A percentile compares a stretch with the other conserved stretches of the same genome.
phyloP scores from a whole-genome alignment of 2,797 vertebrate species.

The Acipenser ruthenus region DNA sequence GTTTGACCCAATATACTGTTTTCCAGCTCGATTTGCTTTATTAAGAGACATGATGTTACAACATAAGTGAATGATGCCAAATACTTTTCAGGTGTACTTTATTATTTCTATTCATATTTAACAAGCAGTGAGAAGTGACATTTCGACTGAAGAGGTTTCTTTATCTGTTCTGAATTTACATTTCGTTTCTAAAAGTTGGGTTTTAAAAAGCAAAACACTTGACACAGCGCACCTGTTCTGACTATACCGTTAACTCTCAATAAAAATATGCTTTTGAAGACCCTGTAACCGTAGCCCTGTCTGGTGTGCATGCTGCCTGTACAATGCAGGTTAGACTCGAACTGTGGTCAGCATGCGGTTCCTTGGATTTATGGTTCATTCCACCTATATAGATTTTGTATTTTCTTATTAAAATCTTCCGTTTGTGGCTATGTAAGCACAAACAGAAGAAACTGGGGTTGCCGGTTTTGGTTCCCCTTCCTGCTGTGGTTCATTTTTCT shows the following conservation, averaged over 20 bases:
- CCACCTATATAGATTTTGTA: conserved; percentile 25
- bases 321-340: fast-evolving
- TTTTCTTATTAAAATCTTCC: conserved; percentile 19
- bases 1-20: too few relatives aligned
- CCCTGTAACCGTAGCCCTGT: neutral
- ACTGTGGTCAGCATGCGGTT: neutral
- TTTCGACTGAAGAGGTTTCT: too few relatives aligned
- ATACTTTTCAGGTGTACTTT: too few relatives aligned
- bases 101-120: too few relatives aligned
- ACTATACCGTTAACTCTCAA: neutral
- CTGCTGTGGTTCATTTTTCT: conserved; percentile 23
- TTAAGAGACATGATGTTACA: too few relatives aligned
- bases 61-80: too few relatives aligned
- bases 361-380: conserved; percentile 23
- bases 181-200: too few relatives aligned
- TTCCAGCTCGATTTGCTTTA: too few relatives aligned
- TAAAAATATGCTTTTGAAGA: neutral
- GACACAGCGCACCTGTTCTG: neutral
- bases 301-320: neutral
- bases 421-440: conserved; percentile 25
- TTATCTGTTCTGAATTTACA: too few relatives aligned
- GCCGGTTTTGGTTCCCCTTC: conserved; percentile 31
- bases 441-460: conserved; percentile 13
- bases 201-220: neutral
- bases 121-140: too few relatives aligned